Conservation (phyloP, 2,888 invertebrate genomes). For the Steinernema hermaphroditum region DNA sequence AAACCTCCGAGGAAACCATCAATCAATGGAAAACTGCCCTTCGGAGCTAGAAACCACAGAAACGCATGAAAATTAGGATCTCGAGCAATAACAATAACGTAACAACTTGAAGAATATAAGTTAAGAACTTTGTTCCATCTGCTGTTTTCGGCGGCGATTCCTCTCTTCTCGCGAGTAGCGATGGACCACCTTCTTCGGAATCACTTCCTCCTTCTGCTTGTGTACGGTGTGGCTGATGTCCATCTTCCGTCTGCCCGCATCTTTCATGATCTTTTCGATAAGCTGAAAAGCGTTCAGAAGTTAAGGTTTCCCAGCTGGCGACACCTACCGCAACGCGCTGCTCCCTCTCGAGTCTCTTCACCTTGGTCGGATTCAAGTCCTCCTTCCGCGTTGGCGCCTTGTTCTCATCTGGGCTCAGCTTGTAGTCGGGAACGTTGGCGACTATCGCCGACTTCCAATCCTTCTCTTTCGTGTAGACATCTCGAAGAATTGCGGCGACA, state of each 20-base stretch:
- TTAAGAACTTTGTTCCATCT: neutral
- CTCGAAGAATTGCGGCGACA: conserved; percentile 28
- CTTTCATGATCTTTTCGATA: conserved; percentile 8
- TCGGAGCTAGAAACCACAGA: too few species aligned
- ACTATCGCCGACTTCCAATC: conserved; percentile 31
- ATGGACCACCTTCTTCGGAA: conserved; percentile 11
- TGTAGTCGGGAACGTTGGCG: conserved; percentile 23
- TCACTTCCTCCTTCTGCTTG: neutral
- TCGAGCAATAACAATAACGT: neutral
- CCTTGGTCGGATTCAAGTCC: neutral
- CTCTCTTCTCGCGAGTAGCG: conserved; percentile 31
- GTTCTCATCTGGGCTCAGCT: conserved; percentile 13
- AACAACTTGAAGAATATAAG: neutral
- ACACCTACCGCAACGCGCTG: neutral
- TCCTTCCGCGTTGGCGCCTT: neutral
- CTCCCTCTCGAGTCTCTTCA: conserved; percentile 7
- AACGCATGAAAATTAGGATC: too few species aligned
- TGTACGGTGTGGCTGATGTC: neutral
- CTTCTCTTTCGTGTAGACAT: conserved; percentile 16
- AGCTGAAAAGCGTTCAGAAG: too few species aligned
- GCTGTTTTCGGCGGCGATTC: neutral
- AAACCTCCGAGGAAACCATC: too few species aligned
- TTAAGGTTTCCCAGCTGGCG: too few species aligned
- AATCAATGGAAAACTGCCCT: too few species aligned
- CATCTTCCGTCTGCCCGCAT: neutral